Evolutionary conservation across 1,140 invertebrate genomes (phyloP).

Genomic region (Drusus annulatus): DNA sequence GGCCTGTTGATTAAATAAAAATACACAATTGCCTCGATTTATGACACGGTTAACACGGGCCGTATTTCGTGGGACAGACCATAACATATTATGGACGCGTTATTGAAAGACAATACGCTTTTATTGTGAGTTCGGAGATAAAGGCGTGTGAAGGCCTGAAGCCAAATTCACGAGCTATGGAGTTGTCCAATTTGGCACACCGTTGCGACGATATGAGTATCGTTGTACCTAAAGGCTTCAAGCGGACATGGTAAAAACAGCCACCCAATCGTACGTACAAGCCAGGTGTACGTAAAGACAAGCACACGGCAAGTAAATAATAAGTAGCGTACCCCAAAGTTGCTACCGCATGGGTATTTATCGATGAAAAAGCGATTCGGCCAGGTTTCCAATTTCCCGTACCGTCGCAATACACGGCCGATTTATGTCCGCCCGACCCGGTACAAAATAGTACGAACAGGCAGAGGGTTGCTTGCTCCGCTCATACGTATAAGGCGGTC

Average conservation of each 20-base stretch:
- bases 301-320: too few species aligned
- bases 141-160: background rate
- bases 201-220: too few species aligned
- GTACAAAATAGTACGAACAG: conserved; percentile 4
- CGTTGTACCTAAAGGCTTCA: too few species aligned
- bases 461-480: background rate
- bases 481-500: background rate
- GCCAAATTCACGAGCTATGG: too few species aligned
- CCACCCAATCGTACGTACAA: too few species aligned
- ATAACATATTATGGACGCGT: conserved; percentile 6
- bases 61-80: conserved; percentile 10
- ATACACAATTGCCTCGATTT: conserved; percentile 39
- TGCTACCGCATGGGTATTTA: conserved; percentile 27
- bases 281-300: too few species aligned
- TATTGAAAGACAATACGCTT: conserved; percentile 7
- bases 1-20: conserved; percentile 38
- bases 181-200: too few species aligned
- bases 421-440: conserved; percentile 46
- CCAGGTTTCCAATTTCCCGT: conserved; percentile 53
- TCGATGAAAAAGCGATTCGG: conserved; percentile 46
- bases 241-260: too few species aligned
- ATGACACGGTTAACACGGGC: conserved; percentile 23
- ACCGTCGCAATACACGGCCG: conserved; percentile 40
- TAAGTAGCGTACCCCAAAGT: background rate
- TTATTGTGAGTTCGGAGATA: background rate